Evolutionary conservation across 2,113 vertebrate genomes (phyloP).

Genomic region (Nothoprocta pentlandii): DNA sequence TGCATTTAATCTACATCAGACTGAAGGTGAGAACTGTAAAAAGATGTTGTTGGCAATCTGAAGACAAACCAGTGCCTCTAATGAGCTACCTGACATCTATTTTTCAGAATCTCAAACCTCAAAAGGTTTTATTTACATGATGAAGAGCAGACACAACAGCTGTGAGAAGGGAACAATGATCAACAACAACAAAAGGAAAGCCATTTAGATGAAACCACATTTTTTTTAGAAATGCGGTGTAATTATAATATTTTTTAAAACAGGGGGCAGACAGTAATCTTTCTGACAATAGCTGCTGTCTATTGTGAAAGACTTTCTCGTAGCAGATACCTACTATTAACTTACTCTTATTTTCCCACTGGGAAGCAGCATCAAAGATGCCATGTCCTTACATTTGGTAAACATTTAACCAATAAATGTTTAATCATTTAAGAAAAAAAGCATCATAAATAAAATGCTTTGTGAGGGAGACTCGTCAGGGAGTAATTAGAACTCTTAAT

Average conservation of each 20-base stretch:
- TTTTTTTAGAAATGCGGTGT: constrained; percentile 19
- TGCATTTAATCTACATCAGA: constrained; percentile 36
- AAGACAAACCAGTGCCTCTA: constrained; percentile 48
- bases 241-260: constrained; percentile 53
- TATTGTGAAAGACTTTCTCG: background rate
- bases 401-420: constrained; percentile 68
- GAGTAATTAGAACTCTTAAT: constrained; percentile 73
- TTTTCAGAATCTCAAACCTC: constrained; percentile 66
- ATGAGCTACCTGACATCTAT: constrained; percentile 32
- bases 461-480: constrained; percentile 50
- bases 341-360: constrained; percentile 28
- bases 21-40: constrained; percentile 27
- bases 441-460: constrained; percentile 63
- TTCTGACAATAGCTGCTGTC: constrained; percentile 22
- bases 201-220: background rate
- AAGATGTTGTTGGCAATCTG: constrained; percentile 8
- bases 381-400: constrained; percentile 30
- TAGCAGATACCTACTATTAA: background rate
- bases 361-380: constrained; percentile 23
- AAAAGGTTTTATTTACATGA: constrained; percentile 55
- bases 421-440: constrained; percentile 68
- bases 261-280: background rate
- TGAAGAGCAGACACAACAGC: constrained; percentile 49
- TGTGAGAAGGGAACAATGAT: constrained; percentile 9
- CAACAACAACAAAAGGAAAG: constrained; percentile 28